Conservation (phyloP, 2,113 vertebrate genomes). For the Engystomops pustulosus region DNA sequence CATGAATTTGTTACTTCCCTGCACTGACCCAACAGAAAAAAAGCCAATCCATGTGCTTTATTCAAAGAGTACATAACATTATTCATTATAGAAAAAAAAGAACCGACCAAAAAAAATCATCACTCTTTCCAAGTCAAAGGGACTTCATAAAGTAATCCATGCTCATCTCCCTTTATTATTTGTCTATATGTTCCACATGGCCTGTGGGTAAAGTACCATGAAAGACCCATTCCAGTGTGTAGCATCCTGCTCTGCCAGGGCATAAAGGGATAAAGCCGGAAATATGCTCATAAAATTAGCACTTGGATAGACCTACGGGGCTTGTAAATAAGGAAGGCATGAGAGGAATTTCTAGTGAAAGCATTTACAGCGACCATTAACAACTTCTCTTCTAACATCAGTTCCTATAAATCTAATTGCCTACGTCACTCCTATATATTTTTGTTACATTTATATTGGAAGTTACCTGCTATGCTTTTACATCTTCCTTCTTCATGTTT, state of each 20-base stretch:
- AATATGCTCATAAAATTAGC: conserved; percentile 22
- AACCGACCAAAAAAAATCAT: no score
- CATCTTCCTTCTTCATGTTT: background rate
- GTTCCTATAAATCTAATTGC: conserved; percentile 28
- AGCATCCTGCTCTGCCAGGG: background rate
- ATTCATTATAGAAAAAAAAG: no score
- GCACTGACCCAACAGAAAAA: no score
- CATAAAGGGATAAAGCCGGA: conserved; percentile 18
- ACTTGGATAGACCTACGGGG: conserved; percentile 9
- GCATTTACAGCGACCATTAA: conserved; percentile 36
- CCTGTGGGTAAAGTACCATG: background rate
- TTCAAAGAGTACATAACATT: background rate
- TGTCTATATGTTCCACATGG: background rate
- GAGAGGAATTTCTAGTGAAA: conserved; percentile 49
- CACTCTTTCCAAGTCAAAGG: no score
- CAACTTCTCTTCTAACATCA: conserved; percentile 17
- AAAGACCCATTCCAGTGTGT: background rate
- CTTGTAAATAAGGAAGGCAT: conserved; percentile 45
- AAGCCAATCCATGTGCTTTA: background rate
- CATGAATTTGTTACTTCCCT: no score
- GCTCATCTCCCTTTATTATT: no score
- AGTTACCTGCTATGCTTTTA: background rate
- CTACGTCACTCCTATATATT: conserved; percentile 22
- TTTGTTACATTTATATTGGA: conserved; percentile 11
- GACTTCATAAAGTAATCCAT: no score